These are phyloP conservation scores for Sigmodon hispidus DNA, from an alignment of 2,113 vertebrate species.

Conservation along the genomic window DNA sequence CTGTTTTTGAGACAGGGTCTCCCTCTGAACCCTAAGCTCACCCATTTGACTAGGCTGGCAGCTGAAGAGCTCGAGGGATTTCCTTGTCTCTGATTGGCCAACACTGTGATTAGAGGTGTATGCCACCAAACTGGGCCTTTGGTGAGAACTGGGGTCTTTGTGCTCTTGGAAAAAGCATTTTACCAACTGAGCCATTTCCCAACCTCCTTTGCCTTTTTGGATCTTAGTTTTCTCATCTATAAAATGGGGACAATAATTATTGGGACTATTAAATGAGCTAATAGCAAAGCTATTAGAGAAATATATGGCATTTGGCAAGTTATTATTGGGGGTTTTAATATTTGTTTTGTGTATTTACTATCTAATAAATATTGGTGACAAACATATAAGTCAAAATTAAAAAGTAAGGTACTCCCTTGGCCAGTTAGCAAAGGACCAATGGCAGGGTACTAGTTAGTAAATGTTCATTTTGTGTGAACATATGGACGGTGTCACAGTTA, in stretches of 20 bases:
- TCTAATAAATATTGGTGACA: background rate
- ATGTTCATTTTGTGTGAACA: background rate
- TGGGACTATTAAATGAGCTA: background rate
- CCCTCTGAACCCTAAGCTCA: background rate
- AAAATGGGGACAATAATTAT: background rate
- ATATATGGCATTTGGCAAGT: background rate
- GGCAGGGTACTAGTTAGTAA: background rate
- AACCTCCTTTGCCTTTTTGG: background rate
- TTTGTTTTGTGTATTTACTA: background rate
- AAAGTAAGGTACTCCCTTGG: background rate
- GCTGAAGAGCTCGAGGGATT: background rate
- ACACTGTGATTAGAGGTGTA: too few relatives aligned
- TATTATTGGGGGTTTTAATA: background rate
- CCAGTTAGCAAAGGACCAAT: background rate
- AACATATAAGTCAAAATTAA: background rate
- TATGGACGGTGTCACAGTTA: background rate
- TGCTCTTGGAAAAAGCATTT: background rate
- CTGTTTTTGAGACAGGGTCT: background rate
- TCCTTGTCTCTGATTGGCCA: background rate
- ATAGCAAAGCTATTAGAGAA: background rate
- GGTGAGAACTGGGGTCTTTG: background rate
- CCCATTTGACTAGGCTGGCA: background rate
- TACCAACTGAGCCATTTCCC: background rate
- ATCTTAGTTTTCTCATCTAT: background rate
- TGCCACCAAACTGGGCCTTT: background rate